Conservation (phyloP, 1,140 invertebrate genomes). For the Wasmannia auropunctata region DNA sequence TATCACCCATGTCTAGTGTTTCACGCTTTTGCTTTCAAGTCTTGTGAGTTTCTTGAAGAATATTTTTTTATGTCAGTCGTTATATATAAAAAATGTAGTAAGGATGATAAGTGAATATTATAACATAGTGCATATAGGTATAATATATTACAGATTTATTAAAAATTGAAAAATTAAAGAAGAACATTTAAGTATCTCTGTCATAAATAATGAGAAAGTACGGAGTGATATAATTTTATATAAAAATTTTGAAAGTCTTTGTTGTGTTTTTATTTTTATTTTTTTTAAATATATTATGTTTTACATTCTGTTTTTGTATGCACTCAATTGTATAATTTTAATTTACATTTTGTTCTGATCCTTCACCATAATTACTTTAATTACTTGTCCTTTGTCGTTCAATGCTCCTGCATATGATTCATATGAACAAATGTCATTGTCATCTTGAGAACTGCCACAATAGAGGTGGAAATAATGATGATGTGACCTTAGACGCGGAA, state of each 20-base stretch:
- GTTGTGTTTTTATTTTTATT: not conserved
- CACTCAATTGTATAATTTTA: not conserved
- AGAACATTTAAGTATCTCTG: no score
- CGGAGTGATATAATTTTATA: not conserved
- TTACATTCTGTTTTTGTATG: not conserved
- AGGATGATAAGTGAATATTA: not conserved
- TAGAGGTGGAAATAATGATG: not conserved
- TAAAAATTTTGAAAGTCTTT: not conserved
- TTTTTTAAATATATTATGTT: not conserved
- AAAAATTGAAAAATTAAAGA: not conserved
- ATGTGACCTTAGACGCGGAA: slow-evolving; percentile 3
- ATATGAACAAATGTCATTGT: slow-evolving; percentile 36
- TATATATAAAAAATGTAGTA: not conserved
- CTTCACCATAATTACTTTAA: not conserved
- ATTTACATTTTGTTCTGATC: not conserved
- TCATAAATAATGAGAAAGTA: not conserved
- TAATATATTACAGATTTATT: no score
- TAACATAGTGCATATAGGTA: not conserved
- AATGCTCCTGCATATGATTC: not conserved
- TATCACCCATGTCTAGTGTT: not conserved
- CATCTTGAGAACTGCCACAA: slow-evolving; percentile 21
- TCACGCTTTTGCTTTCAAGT: not conserved
- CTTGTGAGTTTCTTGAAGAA: not conserved
- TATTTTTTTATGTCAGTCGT: not conserved
- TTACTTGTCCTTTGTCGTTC: slow-evolving; percentile 6